A percentile compares a stretch with the other conserved stretches of the same genome.
Evolutionary conservation across 2,113 vertebrate species (phyloP).

Genomic region (Carassius auratus): DNA sequence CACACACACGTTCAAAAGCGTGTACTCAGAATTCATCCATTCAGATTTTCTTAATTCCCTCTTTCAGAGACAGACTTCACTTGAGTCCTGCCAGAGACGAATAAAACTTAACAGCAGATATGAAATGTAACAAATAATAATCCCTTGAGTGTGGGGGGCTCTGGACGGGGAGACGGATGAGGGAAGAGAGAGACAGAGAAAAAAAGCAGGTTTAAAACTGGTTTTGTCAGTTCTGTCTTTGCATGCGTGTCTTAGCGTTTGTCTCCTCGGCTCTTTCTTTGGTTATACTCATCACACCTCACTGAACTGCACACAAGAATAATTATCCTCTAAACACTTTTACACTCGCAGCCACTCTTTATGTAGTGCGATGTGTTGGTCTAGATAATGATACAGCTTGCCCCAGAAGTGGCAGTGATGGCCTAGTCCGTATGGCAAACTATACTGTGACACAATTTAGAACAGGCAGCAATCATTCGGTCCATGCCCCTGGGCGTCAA

Average conservation of each 20-base stretch:
- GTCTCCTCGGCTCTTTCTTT: constrained; percentile 4
- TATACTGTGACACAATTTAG: constrained; percentile 48
- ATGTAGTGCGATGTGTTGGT: constrained; percentile 17
- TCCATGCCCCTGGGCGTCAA: constrained; percentile 62
- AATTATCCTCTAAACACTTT: constrained; percentile 11
- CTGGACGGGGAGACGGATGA: neutral
- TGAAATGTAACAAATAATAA: constrained; percentile 4
- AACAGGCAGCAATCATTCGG: constrained; percentile 64
- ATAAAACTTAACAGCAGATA: constrained; percentile 5
- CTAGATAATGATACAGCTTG: constrained; percentile 27
- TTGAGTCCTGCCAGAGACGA: neutral
- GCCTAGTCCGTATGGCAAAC: constrained; percentile 42
- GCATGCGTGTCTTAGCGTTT: neutral
- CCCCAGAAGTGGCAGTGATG: neutral
- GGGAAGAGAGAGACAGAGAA: neutral
- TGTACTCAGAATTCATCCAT: neutral
- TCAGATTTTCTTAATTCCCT: constrained; percentile 11
- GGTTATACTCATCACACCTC: neutral
- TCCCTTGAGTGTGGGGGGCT: constrained; percentile 1
- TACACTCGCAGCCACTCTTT: neutral
- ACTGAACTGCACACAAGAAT: neutral
- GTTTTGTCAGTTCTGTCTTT: neutral
- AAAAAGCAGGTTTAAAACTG: neutral
- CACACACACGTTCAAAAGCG: neutral
- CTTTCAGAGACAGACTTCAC: neutral